Evolutionary conservation across 2,797 vertebrate genomes (phyloP).

Genomic region (Ceryle rudis): DNA sequence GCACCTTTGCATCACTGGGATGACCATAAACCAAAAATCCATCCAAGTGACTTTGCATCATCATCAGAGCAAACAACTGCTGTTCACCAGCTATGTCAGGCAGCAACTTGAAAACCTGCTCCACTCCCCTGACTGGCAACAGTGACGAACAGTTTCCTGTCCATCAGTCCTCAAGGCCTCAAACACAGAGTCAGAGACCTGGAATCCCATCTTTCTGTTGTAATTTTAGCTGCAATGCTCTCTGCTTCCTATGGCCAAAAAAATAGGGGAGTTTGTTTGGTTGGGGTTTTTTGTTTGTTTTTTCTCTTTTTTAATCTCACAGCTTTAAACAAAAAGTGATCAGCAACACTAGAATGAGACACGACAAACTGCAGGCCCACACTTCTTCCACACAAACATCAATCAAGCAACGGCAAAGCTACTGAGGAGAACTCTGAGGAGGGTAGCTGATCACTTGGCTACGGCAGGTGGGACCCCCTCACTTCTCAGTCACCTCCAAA

Average conservation of each 20-base stretch:
- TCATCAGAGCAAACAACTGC: neutral
- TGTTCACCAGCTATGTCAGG: neutral
- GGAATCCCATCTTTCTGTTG: neutral
- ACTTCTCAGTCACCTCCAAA: neutral
- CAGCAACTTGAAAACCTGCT: neutral
- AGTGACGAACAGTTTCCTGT: neutral
- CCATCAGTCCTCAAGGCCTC: neutral
- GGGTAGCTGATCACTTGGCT: accelerated
- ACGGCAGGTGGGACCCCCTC: neutral
- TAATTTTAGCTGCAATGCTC: neutral
- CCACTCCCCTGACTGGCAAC: neutral
- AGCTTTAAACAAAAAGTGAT: neutral
- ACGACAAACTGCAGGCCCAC: neutral
- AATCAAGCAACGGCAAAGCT: neutral
- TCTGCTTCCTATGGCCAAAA: neutral
- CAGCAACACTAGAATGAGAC: neutral
- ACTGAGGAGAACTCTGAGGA: neutral
- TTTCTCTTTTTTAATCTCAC: neutral
- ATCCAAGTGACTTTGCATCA: neutral
- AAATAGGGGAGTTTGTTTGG: neutral
- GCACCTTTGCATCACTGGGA: neutral
- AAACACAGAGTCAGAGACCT: neutral
- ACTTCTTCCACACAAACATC: neutral
- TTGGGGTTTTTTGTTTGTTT: neutral
- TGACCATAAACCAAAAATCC: neutral